phyloP scores from a whole-genome alignment of 2,113 vertebrate species.

The Chelonoidis abingdonii region DNA sequence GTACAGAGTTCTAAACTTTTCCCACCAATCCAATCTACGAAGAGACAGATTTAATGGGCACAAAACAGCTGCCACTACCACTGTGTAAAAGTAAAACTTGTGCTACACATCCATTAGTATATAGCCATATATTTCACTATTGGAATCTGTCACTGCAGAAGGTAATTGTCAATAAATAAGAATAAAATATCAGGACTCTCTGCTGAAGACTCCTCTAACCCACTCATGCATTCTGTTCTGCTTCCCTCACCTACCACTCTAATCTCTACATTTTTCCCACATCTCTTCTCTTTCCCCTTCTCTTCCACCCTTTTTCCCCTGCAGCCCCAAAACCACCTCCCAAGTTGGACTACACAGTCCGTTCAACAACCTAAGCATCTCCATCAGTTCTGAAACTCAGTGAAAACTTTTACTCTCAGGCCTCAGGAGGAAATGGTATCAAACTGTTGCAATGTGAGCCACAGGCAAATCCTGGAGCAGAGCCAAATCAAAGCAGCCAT shows the following conservation, averaged over 20 bases:
- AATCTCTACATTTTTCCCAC: background rate
- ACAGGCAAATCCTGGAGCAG: background rate
- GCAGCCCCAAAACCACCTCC: background rate
- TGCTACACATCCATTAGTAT: background rate
- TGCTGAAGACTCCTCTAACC: background rate
- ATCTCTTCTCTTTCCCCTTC: background rate
- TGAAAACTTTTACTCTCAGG: background rate
- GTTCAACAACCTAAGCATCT: background rate
- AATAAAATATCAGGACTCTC: background rate
- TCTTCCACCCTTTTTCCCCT: background rate
- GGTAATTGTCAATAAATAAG: background rate
- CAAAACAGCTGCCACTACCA: background rate
- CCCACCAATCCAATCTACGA: background rate
- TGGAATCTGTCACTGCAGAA: background rate
- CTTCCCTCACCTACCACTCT: background rate
- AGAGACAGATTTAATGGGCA: background rate
- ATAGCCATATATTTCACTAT: background rate
- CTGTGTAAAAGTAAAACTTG: background rate
- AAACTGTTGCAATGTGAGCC: background rate
- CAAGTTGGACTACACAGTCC: background rate
- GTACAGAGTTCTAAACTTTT: background rate
- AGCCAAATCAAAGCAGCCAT: background rate
- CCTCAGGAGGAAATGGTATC: background rate
- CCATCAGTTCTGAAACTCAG: fast-evolving
- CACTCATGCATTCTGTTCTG: background rate